Evolutionary conservation across 2,797 vertebrate genomes (phyloP).

Genomic region (Gallinago solitaria): DNA sequence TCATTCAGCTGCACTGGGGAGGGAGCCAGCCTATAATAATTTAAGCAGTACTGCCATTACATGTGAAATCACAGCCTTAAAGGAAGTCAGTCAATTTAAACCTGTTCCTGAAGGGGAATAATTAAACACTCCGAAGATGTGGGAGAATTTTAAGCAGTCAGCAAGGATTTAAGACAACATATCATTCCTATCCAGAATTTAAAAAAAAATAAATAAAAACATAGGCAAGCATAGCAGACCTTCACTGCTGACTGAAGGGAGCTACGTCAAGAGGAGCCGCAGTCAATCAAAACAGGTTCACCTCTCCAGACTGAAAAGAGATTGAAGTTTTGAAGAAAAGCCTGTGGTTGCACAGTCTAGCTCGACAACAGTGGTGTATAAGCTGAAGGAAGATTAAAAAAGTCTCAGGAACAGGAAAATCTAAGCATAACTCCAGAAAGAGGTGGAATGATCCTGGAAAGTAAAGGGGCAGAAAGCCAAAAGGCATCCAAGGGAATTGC

Average conservation of each 20-base stretch:
- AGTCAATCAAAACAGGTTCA: background rate
- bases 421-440: background rate
- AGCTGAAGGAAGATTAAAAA: background rate
- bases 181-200: slow-evolving; percentile 9
- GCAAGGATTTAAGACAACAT: slow-evolving; percentile 56
- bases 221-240: background rate
- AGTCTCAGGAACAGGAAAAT: background rate
- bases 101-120: slow-evolving; percentile 64
- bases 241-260: background rate
- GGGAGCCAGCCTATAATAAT: slow-evolving; percentile 30
- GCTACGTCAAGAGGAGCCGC: background rate
- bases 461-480: background rate
- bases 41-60: slow-evolving; percentile 33
- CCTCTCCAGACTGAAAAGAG: background rate
- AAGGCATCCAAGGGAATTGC: background rate
- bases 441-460: background rate
- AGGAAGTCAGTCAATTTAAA: slow-evolving; percentile 67
- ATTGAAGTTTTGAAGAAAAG: background rate
- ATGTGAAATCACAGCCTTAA: slow-evolving; percentile 52
- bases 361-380: fast-evolving
- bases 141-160: slow-evolving; percentile 69
- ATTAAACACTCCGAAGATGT: slow-evolving; percentile 63
- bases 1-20: background rate
- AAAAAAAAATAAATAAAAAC: background rate
- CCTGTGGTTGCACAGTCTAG: background rate